phyloP scores from a whole-genome alignment of 2,113 vertebrate species.

The Lycocorax pyrrhopterus region DNA sequence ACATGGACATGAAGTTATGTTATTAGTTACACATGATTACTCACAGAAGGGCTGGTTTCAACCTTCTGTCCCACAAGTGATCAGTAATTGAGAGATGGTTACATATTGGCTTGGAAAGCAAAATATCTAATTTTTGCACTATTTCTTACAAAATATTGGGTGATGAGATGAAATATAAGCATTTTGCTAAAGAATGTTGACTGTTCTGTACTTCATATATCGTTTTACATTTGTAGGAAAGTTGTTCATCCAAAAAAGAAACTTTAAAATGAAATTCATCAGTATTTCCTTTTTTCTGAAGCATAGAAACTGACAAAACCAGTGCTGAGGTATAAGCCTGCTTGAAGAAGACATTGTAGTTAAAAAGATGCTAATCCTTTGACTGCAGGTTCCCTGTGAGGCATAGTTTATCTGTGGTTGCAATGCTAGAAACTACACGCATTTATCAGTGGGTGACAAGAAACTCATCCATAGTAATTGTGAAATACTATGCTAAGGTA shows the following conservation, averaged over 20 bases:
- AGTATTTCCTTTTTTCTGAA: background rate
- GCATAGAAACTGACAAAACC: background rate
- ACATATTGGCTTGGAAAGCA: background rate
- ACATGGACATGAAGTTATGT: background rate
- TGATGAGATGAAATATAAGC: background rate
- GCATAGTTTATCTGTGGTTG: background rate
- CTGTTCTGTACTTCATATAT: background rate
- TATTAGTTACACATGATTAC: background rate
- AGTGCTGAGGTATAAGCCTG: background rate
- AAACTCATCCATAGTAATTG: background rate
- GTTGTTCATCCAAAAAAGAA: background rate
- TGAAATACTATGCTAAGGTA: background rate
- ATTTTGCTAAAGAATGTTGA: background rate
- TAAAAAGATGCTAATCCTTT: background rate
- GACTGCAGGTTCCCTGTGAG: background rate
- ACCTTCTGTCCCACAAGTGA: background rate
- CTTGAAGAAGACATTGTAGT: background rate
- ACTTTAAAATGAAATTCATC: background rate
- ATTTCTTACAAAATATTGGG: background rate
- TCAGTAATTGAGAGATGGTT: background rate
- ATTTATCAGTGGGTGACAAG: background rate
- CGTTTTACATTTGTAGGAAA: background rate
- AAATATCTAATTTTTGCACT: background rate
- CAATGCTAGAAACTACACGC: background rate
- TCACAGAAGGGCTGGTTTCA: background rate